Conservation (phyloP, 1,140 invertebrate species). For the Papilio xuthus region DNA sequence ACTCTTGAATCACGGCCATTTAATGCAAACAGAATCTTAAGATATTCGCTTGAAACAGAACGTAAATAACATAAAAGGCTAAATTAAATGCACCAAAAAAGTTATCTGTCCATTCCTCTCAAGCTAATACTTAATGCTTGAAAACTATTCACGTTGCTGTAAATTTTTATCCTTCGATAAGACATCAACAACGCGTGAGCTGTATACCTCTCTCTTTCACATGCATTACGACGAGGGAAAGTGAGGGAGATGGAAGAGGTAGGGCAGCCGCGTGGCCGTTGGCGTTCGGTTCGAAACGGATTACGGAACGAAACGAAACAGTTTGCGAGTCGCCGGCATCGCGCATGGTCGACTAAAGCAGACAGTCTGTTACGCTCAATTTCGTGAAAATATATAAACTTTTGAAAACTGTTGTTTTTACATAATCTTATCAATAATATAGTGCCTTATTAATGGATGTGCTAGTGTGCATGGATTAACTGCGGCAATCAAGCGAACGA, state of each 20-base stretch:
- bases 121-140: constrained; percentile 67
- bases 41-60: constrained; percentile 58
- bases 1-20: constrained; percentile 2
- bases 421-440: constrained; percentile 58
- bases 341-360: constrained; percentile 71
- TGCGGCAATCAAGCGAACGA: constrained; percentile 49
- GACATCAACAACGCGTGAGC: constrained; percentile 58
- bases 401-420: constrained; percentile 62
- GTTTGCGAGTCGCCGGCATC: constrained; percentile 79
- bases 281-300: constrained; percentile 71
- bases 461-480: constrained; percentile 73
- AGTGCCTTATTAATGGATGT: constrained; percentile 79
- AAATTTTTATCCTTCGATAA: constrained; percentile 78
- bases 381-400: constrained; percentile 68
- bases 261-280: constrained; percentile 76
- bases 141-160: constrained; percentile 75
- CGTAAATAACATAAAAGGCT: constrained; percentile 52
- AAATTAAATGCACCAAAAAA: constrained; percentile 75
- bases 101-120: constrained; percentile 70
- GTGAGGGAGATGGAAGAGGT: constrained; percentile 73
- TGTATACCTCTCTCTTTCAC: constrained; percentile 57
- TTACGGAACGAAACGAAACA: constrained; percentile 69
- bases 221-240: constrained; percentile 50
- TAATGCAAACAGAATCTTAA: constrained; percentile 61
- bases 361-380: constrained; percentile 73